phyloP scores from a whole-genome alignment of 2,888 invertebrate species.

The Coelinius sp. region DNA sequence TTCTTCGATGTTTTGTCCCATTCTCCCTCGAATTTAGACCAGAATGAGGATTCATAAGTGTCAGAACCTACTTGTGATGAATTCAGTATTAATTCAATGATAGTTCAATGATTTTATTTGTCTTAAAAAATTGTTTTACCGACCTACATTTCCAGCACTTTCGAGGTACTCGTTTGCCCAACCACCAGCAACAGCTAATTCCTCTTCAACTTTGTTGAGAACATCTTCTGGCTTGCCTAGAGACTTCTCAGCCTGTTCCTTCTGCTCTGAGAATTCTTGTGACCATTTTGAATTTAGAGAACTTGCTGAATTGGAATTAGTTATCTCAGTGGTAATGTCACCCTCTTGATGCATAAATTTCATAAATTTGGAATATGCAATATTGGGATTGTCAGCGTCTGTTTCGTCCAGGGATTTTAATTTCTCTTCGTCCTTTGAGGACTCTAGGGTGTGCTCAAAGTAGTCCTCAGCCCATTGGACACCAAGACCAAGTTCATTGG shows the following conservation, averaged over 20 bases:
- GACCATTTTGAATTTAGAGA: conserved; percentile 71
- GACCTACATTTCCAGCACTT: conserved; percentile 56
- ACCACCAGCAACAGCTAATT: conserved; percentile 58
- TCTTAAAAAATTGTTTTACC: conserved; percentile 1
- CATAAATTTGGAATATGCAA: conserved; percentile 86
- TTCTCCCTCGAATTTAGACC: conserved; percentile 80
- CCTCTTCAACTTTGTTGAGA: conserved; percentile 55
- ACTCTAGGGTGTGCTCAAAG: conserved; percentile 66
- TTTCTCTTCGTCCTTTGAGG: conserved; percentile 69
- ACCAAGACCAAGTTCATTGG: conserved; percentile 70
- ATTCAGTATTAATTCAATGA: background rate
- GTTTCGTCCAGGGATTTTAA: conserved; percentile 76
- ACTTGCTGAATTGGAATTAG: conserved; percentile 57
- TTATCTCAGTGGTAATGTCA: conserved; percentile 73
- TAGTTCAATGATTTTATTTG: too few species aligned
- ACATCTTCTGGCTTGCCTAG: conserved; percentile 51
- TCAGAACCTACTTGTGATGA: conserved; percentile 67
- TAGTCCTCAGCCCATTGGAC: conserved; percentile 79
- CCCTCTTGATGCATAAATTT: conserved; percentile 86
- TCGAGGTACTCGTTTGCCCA: conserved; percentile 67
- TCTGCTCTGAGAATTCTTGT: conserved; percentile 69
- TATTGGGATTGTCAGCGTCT: conserved; percentile 77
- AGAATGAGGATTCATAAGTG: conserved; percentile 76
- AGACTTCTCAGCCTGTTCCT: conserved; percentile 68
- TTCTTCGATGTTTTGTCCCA: conserved; percentile 83